phyloP scores from a whole-genome alignment of 2,888 invertebrate genomes.

The Enchytraeus crypticus region DNA sequence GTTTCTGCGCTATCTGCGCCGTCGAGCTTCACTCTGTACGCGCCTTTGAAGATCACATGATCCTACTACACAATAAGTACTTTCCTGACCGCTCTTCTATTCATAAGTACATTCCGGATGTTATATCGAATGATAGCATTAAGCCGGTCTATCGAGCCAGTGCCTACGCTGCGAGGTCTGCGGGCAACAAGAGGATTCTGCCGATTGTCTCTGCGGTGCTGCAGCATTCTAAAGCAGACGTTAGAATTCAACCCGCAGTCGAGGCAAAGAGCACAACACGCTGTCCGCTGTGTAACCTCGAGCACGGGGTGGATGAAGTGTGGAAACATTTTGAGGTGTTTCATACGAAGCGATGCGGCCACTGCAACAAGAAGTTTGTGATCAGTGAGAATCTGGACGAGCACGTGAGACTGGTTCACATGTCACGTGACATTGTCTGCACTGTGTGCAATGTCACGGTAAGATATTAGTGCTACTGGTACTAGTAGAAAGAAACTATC shows the following conservation, averaged over 20 bases:
- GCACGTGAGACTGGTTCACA: neutral
- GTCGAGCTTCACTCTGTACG: slow-evolving; percentile 1
- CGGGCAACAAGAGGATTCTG: neutral
- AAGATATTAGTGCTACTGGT: too few species aligned
- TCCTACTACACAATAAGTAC: neutral
- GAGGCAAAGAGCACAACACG: neutral
- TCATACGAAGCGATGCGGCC: neutral
- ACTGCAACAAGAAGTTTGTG: neutral
- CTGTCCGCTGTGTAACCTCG: neutral
- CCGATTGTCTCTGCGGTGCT: neutral
- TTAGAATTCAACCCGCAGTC: neutral
- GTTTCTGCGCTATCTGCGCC: slow-evolving; percentile 1
- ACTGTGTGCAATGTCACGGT: neutral
- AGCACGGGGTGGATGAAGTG: neutral
- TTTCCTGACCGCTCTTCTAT: neutral
- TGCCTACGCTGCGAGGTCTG: neutral
- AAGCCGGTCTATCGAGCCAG: neutral
- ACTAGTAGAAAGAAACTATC: too few species aligned
- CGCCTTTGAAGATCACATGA: slow-evolving; percentile 10
- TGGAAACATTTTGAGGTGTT: neutral
- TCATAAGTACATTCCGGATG: neutral
- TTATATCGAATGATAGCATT: neutral
- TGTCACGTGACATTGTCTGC: neutral
- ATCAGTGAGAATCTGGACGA: neutral
- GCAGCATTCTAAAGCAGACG: neutral